Evolutionary conservation across 1,140 invertebrate genomes (phyloP), one percentile per base, ranked within the genome.

Genomic region (Helicoverpa zea): DNA sequence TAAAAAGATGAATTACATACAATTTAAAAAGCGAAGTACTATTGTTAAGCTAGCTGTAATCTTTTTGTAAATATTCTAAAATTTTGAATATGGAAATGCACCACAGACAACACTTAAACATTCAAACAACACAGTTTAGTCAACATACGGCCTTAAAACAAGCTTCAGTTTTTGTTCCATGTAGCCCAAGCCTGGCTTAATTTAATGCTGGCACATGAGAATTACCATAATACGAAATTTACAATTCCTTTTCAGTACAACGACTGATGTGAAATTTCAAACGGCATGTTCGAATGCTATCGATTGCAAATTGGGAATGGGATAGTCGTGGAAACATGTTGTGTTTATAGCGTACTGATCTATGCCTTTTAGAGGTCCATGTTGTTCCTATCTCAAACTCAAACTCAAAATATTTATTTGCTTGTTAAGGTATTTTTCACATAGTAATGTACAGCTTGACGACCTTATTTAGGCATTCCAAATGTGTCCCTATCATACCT

Each of bases 161-260:
- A 16, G 61, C 13, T 12, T 66, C 75, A 43, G 18, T 77, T 77
- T 77, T 77, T 66, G 75, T 23, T 10, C 35, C 56, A 49, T 61
- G 35, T 47, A 49, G 52, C 74, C 58, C 12, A 35, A 61, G 47
- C 18, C 49, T 4, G 1, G 59, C 54, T 47, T 29, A 58, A 79
- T 59, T 68, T 79, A 77, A 77, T 77, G 61, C 64, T 58, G 29
- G 51, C 35, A 64, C 76, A 79, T 59, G 52, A n/a, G 35, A 16
- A 79, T 68, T 79, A 58, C 51, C 76, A 79, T 79, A 79, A 79
- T 79, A 70, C 54, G 61, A 79, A 79, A 70, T 79, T 79, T 70
- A 79, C 76, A 70, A 79, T 79, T 79, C 76, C 76, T 79, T 68
- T 70, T 68, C 76, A 79, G 35, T 47, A 64, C 52, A 35, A 30